These are phyloP conservation scores for Festucalex cinctus DNA, from an alignment of 2,113 vertebrate species.

Conservation along the genomic window DNA sequence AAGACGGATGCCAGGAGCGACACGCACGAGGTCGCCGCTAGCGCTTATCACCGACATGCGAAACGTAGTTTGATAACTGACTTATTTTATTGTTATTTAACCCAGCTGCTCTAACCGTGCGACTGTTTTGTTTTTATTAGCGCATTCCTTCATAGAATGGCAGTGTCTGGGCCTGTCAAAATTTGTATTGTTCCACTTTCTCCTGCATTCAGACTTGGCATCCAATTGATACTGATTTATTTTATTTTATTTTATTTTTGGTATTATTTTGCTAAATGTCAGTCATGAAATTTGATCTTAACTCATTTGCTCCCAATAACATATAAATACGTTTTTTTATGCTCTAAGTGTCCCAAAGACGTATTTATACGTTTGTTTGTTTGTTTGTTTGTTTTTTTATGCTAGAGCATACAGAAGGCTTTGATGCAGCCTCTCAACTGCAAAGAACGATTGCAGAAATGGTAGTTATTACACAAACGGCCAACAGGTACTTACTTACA, in stretches of 20 bases:
- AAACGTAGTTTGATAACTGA: constrained; percentile 1
- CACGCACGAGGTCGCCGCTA: background rate
- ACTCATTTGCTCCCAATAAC: too few species aligned
- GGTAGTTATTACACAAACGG: too few species aligned
- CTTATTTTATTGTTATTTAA: constrained; percentile 4
- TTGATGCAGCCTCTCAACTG: too few species aligned
- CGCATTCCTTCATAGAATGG: constrained; percentile 33
- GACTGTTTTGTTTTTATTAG: constrained; percentile 10
- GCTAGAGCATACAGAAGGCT: too few species aligned
- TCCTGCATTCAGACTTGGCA: constrained; percentile 3
- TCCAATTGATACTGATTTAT: too few species aligned
- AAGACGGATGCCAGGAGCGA: constrained; percentile 10
- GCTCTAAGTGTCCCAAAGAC: too few species aligned
- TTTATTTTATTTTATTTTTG: too few species aligned
- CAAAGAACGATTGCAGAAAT: too few species aligned
- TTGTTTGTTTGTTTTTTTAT: too few species aligned
- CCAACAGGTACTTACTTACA: too few species aligned
- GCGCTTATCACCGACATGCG: constrained; percentile 1
- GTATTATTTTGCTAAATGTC: background rate
- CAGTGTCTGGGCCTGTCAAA: constrained; percentile 40
- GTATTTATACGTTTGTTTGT: too few species aligned
- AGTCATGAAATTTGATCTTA: background rate
- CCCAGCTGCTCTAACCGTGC: constrained; percentile 2
- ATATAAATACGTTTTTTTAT: too few species aligned
- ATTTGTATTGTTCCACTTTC: constrained; percentile 11